A percentile compares a stretch with the other conserved stretches of the same genome.
phyloP scores from a whole-genome alignment of 2,888 invertebrate genomes.

The Volucella inflata region DNA sequence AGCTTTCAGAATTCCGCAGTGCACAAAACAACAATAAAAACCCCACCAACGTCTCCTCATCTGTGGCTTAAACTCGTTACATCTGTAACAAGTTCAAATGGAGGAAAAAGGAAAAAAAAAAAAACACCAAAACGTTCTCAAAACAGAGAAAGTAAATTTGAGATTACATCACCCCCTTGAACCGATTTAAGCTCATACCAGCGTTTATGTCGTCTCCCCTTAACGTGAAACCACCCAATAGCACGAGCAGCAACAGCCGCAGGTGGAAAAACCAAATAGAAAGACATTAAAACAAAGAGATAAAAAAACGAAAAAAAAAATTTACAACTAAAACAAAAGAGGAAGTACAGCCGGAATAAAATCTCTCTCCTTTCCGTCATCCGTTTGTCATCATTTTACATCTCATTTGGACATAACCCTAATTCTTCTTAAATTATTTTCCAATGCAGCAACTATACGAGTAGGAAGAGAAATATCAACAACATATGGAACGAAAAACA shows the following conservation, averaged over 20 bases:
- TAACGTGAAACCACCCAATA: conserved; percentile 10
- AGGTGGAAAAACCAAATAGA: conserved; percentile 58
- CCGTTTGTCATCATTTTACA: neutral
- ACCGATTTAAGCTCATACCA: conserved; percentile 51
- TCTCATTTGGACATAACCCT: conserved; percentile 71
- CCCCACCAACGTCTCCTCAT: neutral
- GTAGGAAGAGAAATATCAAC: conserved; percentile 40
- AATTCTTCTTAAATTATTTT: conserved; percentile 62
- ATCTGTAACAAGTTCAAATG: conserved; percentile 19
- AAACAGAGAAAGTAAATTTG: conserved; percentile 72
- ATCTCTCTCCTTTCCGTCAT: conserved; percentile 15
- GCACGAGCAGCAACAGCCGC: conserved; percentile 63
- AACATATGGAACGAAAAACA: conserved; percentile 63
- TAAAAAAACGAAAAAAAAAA: conserved; percentile 9
- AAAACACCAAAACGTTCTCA: conserved; percentile 18
- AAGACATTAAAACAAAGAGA: conserved; percentile 26
- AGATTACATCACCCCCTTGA: conserved; percentile 63
- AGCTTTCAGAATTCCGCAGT: conserved; percentile 34
- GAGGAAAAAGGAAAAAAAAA: conserved; percentile 15
- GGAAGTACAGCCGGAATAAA: conserved; percentile 27
- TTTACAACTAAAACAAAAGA: conserved; percentile 51
- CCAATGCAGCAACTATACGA: conserved; percentile 31
- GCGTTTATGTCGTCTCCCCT: too few species aligned
- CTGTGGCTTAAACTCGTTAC: conserved; percentile 40
- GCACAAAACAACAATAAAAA: conserved; percentile 42